phyloP scores from a whole-genome alignment of 2,888 invertebrate genomes.

The Drosophila subquinaria region DNA sequence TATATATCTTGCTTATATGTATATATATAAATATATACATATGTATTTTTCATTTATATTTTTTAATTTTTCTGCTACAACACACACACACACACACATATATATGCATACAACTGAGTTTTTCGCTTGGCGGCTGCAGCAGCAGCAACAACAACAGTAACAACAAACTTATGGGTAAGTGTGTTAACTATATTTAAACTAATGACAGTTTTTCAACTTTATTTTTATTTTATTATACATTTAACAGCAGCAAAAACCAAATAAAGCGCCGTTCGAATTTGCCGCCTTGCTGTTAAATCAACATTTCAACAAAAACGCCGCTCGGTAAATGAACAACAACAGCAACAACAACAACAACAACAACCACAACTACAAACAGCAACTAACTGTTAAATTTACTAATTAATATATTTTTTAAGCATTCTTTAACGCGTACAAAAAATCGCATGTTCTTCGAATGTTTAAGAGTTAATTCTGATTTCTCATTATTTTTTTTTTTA shows the following conservation, averaged over 20 bases:
- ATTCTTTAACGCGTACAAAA: slow-evolving; percentile 30
- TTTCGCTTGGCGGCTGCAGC: slow-evolving; percentile 29
- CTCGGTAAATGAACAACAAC: slow-evolving; percentile 25
- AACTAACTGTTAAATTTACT: slow-evolving; percentile 16
- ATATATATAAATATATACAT: slow-evolving; percentile 10
- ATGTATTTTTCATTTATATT: slow-evolving; percentile 46
- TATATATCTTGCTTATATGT: background rate
- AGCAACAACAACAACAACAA: slow-evolving; percentile 3
- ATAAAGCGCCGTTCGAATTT: slow-evolving; percentile 15
- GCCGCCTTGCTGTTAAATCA: slow-evolving; percentile 31
- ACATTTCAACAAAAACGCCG: slow-evolving; percentile 21
- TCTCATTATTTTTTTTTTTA: slow-evolving; percentile 5
- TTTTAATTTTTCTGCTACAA: slow-evolving; percentile 46
- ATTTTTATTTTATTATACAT: background rate
- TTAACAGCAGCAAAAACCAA: slow-evolving; percentile 24
- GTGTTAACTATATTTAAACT: background rate
- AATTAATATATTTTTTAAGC: slow-evolving; percentile 33
- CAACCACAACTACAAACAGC: slow-evolving; percentile 20
- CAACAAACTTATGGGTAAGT: slow-evolving; percentile 43
- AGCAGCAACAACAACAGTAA: slow-evolving; percentile 20
- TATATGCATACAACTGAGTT: slow-evolving; percentile 9
- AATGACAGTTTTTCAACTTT: background rate
- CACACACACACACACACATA: slow-evolving; percentile 10
- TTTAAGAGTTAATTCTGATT: slow-evolving; percentile 41
- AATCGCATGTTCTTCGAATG: slow-evolving; percentile 70